A percentile compares a stretch with the other conserved stretches of the same genome.
These are phyloP conservation scores for Lepeophtheirus salmonis DNA, from an alignment of 1,140 invertebrate species.

Conservation along the genomic window DNA sequence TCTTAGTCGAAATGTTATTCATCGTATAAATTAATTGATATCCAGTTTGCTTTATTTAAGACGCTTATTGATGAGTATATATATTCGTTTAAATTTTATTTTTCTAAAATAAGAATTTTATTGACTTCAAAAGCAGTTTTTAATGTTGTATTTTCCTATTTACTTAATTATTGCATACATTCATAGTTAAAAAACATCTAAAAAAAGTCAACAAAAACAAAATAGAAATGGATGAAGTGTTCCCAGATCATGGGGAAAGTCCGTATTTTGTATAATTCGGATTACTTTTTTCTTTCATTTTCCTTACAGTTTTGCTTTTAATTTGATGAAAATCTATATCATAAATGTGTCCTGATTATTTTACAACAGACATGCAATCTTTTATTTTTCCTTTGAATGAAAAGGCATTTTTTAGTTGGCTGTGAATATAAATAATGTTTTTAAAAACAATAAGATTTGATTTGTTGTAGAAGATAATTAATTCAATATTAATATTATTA, in stretches of 20 bases:
- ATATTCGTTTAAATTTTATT: neutral
- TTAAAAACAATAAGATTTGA: neutral
- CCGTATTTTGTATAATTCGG: neutral
- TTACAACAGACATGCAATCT: too few relatives aligned
- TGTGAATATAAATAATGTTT: neutral
- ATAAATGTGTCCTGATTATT: neutral
- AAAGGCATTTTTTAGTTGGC: neutral
- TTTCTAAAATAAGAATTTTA: neutral
- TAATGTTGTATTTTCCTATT: too few relatives aligned
- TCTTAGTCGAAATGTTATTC: neutral
- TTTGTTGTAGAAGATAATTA: neutral
- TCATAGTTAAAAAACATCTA: too few relatives aligned
- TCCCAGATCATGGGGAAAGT: too few relatives aligned
- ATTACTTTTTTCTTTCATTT: neutral
- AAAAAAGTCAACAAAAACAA: too few relatives aligned
- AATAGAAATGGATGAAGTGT: too few relatives aligned
- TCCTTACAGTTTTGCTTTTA: neutral
- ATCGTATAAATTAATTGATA: neutral
- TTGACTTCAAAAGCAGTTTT: neutral
- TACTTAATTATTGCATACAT: too few relatives aligned
- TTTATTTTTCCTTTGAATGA: neutral
- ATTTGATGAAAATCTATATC: too few relatives aligned
- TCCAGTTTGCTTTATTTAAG: neutral
- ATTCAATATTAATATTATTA: neutral
- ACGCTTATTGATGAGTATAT: too few relatives aligned